A percentile compares a stretch with the other conserved stretches of the same genome.
Conservation (phyloP, 1,140 invertebrate species). For the Araneus ventricosus region DNA sequence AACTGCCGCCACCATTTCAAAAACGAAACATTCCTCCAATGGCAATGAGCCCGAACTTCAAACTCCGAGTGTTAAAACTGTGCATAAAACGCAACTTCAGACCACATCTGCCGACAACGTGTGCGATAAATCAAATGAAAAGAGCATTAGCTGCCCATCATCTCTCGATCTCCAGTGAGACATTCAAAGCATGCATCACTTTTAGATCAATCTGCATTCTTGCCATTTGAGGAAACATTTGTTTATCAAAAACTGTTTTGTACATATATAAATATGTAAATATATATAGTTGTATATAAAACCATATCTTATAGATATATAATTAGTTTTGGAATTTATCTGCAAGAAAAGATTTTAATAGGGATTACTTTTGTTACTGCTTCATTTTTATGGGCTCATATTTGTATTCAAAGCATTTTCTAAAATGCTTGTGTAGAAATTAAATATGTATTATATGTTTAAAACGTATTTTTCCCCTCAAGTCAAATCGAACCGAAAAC, state of each 20-base stretch:
- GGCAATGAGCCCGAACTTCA: not conserved
- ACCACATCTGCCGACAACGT: not conserved
- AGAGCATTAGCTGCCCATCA: not conserved
- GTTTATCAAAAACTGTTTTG: slow-evolving; percentile 40
- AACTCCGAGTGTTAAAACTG: not conserved
- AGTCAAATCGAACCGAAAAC: not conserved
- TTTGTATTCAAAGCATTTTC: slow-evolving; percentile 56
- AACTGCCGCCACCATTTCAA: slow-evolving; percentile 4
- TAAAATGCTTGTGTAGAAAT: slow-evolving; percentile 28
- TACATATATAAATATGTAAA: slow-evolving; percentile 39
- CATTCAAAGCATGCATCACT: not conserved
- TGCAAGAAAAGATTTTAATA: slow-evolving; percentile 70
- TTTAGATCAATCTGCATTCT: not conserved
- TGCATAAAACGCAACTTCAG: not conserved
- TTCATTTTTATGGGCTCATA: slow-evolving; percentile 58
- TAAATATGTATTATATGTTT: not conserved
- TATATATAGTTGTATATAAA: slow-evolving; percentile 71
- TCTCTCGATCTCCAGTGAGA: not conserved
- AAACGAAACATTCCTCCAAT: slow-evolving; percentile 39
- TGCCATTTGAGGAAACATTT: not conserved
- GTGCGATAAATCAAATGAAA: not conserved
- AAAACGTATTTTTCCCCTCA: not conserved
- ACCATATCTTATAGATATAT: slow-evolving; percentile 61
- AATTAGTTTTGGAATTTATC: slow-evolving; percentile 70
- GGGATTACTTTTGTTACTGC: slow-evolving; percentile 71